Conservation (phyloP, 2,888 invertebrate genomes). For the Molorchus minor region DNA sequence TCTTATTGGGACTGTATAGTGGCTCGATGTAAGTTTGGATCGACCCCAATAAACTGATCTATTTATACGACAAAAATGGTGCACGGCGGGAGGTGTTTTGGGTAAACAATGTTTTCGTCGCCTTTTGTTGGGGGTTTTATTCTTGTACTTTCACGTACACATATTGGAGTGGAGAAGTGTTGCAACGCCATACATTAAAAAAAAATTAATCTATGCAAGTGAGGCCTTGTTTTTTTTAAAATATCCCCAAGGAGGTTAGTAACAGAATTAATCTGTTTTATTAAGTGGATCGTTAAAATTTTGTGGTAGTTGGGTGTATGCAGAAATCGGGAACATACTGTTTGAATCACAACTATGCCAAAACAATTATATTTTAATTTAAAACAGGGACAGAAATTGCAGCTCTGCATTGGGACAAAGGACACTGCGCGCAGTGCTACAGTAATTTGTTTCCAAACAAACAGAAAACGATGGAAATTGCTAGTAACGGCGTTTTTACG, state of each 20-base stretch:
- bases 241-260: too few relatives aligned
- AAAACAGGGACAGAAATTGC: too few relatives aligned
- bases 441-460: not conserved
- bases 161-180: too few relatives aligned
- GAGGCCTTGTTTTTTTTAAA: too few relatives aligned
- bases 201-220: too few relatives aligned
- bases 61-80: constrained; percentile 17
- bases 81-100: not conserved
- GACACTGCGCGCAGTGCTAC: not conserved
- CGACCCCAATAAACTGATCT: constrained; percentile 18
- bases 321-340: too few relatives aligned
- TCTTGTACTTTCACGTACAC: not conserved
- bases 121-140: not conserved
- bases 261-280: too few relatives aligned
- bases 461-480: not conserved
- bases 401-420: not conserved
- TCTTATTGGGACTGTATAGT: constrained; percentile 13
- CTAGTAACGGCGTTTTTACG: not conserved
- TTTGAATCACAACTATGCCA: too few relatives aligned
- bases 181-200: too few relatives aligned
- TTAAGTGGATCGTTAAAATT: too few relatives aligned
- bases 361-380: too few relatives aligned
- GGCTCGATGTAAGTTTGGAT: constrained; percentile 9
- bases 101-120: not conserved
- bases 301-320: too few relatives aligned